These are phyloP conservation scores for Drosophila planitibia DNA, from an alignment of 2,888 invertebrate genomes.

Conservation along the genomic window DNA sequence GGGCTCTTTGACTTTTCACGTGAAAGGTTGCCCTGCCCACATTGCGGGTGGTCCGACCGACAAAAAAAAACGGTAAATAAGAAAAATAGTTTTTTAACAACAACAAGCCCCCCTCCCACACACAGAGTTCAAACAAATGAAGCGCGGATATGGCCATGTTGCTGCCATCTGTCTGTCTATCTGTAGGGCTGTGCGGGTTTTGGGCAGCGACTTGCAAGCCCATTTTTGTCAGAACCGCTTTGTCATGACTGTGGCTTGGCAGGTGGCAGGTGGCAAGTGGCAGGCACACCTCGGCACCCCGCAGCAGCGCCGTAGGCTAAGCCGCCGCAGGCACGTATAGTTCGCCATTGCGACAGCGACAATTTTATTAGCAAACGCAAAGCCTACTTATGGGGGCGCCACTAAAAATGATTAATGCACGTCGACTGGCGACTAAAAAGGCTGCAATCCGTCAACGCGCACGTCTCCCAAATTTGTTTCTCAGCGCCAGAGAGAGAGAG, in stretches of 20 bases:
- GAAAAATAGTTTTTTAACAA: conserved; percentile 81
- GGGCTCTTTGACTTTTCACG: conserved; percentile 37
- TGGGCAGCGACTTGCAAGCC: conserved; percentile 20
- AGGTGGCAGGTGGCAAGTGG: conserved; percentile 48
- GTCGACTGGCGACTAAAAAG: conserved; percentile 73
- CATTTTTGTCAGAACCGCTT: conserved; percentile 71
- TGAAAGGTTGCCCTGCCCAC: conserved; percentile 27
- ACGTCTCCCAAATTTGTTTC: conserved; percentile 74
- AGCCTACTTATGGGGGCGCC: conserved; percentile 79
- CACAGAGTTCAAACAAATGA: background rate
- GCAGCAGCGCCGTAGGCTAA: background rate
- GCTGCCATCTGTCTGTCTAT: conserved; percentile 34
- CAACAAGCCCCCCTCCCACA: background rate
- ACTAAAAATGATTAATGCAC: conserved; percentile 83
- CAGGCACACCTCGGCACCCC: conserved; percentile 51
- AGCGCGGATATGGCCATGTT: conserved; percentile 47
- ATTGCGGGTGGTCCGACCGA: conserved; percentile 9
- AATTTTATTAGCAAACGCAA: conserved; percentile 80
- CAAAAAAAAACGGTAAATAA: conserved; percentile 67
- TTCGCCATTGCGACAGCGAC: conserved; percentile 56
- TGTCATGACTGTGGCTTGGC: conserved; percentile 62
- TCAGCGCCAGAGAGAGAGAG: background rate
- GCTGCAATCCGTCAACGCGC: conserved; percentile 79
- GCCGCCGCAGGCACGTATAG: conserved; percentile 61
- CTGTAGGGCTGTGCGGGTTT: conserved; percentile 7